These are phyloP conservation scores for Pangasius sanitwongsei DNA, from an alignment of 2,797 vertebrate genomes.

Conservation along the genomic window DNA sequence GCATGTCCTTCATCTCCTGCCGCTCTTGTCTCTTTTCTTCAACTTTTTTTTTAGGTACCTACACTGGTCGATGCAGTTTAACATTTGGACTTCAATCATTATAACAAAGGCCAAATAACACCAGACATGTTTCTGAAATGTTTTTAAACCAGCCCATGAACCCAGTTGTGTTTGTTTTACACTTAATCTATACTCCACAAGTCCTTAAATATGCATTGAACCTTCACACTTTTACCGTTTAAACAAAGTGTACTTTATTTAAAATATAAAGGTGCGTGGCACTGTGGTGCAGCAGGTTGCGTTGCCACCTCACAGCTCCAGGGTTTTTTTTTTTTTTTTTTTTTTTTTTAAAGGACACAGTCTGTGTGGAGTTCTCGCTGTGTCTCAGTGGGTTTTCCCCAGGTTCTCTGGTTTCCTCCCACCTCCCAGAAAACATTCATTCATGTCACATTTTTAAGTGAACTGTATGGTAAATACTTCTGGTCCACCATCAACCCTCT, in stretches of 20 bases:
- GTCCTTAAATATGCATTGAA: neutral
- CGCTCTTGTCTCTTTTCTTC: neutral
- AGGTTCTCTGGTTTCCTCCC: neutral
- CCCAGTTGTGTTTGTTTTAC: neutral
- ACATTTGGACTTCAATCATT: neutral
- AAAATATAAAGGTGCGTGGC: neutral
- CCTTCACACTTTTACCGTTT: neutral
- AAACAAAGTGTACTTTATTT: neutral
- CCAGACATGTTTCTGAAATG: neutral
- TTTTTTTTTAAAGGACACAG: neutral
- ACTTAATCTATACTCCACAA: neutral
- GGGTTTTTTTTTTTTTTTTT: too few relatives aligned
- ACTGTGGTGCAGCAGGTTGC: neutral
- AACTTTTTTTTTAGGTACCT: neutral
- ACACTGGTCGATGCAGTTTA: neutral
- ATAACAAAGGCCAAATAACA: neutral
- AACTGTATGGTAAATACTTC: neutral
- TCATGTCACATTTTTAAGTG: neutral
- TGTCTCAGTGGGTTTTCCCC: neutral
- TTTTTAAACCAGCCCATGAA: neutral
- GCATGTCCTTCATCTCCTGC: conserved; percentile 1
- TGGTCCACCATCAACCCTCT: neutral
- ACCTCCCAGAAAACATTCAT: neutral
- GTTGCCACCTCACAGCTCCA: neutral
- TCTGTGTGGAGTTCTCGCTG: neutral